These are phyloP conservation scores for Parascotia fuliginaria DNA, from an alignment of 2,888 invertebrate species.

Conservation along the genomic window DNA sequence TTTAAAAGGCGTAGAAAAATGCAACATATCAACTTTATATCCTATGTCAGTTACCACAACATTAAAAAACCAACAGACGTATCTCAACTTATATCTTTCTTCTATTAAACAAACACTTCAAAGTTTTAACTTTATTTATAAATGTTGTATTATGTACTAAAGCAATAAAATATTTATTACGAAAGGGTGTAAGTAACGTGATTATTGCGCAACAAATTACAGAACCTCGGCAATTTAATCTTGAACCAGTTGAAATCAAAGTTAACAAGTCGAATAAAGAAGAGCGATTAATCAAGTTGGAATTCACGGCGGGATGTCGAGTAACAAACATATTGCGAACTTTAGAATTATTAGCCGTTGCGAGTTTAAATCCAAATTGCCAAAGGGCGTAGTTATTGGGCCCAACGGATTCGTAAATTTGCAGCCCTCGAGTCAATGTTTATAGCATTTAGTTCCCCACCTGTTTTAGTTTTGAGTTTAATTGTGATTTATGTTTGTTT, in stretches of 20 bases:
- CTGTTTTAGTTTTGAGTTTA: slow-evolving; percentile 46
- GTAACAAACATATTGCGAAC: slow-evolving; percentile 58
- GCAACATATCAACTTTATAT: too few relatives aligned
- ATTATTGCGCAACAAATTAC: too few relatives aligned
- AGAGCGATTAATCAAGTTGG: slow-evolving; percentile 43
- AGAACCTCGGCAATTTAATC: slow-evolving; percentile 7
- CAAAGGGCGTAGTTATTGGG: slow-evolving; percentile 61
- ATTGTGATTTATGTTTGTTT: slow-evolving; percentile 51
- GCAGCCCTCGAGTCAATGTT: slow-evolving; percentile 56
- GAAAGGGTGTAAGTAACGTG: too few relatives aligned
- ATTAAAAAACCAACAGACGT: too few relatives aligned
- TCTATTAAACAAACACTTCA: too few relatives aligned
- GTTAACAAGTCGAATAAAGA: slow-evolving; percentile 39
- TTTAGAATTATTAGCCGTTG: slow-evolving; percentile 61
- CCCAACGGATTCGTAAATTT: slow-evolving; percentile 65
- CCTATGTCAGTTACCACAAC: too few relatives aligned
- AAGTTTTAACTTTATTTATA: too few relatives aligned
- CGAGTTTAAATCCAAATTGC: slow-evolving; percentile 61
- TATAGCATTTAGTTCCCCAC: slow-evolving; percentile 50
- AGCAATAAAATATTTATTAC: too few relatives aligned
- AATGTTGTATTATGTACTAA: too few relatives aligned
- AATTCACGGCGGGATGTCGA: slow-evolving; percentile 38
- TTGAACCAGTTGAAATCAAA: slow-evolving; percentile 8
- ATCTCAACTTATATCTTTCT: too few relatives aligned
- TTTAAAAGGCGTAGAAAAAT: too few relatives aligned